These are phyloP conservation scores for Cepphus grylle DNA, from an alignment of 2,113 vertebrate species.

Conservation along the genomic window DNA sequence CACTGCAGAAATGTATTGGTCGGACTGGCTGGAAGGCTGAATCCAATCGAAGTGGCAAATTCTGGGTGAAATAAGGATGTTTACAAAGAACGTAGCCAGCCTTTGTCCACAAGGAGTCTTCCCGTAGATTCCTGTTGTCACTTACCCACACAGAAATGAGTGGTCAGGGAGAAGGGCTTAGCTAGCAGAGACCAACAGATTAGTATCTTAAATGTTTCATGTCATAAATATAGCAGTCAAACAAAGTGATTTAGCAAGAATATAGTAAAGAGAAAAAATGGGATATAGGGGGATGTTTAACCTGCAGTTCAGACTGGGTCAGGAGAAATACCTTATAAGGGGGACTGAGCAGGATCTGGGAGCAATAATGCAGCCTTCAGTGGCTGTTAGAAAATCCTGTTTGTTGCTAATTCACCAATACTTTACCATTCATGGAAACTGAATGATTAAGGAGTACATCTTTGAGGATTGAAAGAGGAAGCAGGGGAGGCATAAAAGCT, in stretches of 20 bases:
- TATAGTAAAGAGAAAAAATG: neutral
- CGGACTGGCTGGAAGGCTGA: slow-evolving; percentile 1
- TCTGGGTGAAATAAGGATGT: slow-evolving; percentile 12
- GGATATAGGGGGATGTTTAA: neutral
- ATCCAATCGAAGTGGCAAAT: neutral
- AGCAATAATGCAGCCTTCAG: neutral
- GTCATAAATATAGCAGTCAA: neutral
- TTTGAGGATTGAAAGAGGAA: neutral
- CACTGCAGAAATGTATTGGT: slow-evolving; percentile 28
- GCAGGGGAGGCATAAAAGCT: neutral
- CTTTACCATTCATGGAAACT: neutral
- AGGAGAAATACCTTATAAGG: neutral
- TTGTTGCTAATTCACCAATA: neutral
- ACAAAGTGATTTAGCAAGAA: neutral
- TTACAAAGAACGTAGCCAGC: neutral
- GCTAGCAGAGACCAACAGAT: neutral
- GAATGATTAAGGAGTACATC: neutral
- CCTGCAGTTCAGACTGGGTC: neutral
- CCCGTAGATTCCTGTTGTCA: neutral
- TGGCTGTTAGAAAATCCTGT: neutral
- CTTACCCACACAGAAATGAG: neutral
- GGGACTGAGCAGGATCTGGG: neutral
- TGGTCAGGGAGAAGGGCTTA: neutral
- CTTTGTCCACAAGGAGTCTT: neutral
- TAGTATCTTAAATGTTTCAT: neutral